Evolutionary conservation across 1,140 invertebrate genomes (phyloP), one percentile per base, ranked within the genome.

Genomic region (Idris sp.): DNA sequence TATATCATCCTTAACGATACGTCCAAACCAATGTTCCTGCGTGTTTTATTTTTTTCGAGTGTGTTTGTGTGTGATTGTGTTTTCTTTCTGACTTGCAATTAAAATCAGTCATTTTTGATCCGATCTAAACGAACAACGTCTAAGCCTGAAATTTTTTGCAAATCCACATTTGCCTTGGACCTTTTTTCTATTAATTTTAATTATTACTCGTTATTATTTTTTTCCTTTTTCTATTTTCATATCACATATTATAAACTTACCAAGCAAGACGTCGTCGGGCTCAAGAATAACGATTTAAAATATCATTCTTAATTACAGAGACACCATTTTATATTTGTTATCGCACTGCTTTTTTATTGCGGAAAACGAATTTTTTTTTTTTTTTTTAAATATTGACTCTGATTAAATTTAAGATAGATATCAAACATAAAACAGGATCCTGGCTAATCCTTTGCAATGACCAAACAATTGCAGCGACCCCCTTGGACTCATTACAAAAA

Each of bases 1-100:
- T 76, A n/a, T n/a, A 81, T 77, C 73, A 81, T 75, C 48, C 67
- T 62, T 67, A 74, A 76, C 53, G 64, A 73, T 72, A 77, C 67
- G 33, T 73, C 62, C 35, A 44, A 77, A 72, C 73, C 40, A n/a
- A 61, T 71, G 65, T n/a, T 69, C 15, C 35, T 56, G 36, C 64
- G 64, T 73, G 44, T 54, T 58, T 3, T 11, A 46, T 5, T 43
- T n/a, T n/a, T n/a, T n/a, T n/a, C n/a, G n/a, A n/a, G 30, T 71
- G 49, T 61, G 15, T n/a, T 64, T 56, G 25, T 75, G 53, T 68
- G 18, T 69, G 30, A 10, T 15, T 62, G 49, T 69, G 51, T n/a
- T n/a, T n/a, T n/a, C n/a, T n/a, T 65, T 41, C 28, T 74, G 67
- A 75, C 68, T 75, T 54, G 38, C 68, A 26, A 13, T 48, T 38